Evolutionary conservation across 2,888 invertebrate species (phyloP).

Genomic region (Zygothrica quintamaculata): DNA sequence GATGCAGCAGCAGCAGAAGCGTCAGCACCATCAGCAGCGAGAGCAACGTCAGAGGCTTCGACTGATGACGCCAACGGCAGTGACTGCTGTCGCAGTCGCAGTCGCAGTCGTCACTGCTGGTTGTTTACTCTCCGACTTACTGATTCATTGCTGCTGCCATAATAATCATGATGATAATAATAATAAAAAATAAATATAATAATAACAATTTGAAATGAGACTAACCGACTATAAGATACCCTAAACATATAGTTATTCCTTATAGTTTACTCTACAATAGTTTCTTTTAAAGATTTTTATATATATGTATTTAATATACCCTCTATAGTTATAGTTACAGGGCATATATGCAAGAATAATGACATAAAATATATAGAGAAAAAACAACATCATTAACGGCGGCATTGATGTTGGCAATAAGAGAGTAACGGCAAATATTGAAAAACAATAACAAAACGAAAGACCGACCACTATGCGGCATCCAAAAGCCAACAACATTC

Average conservation of each 20-base stretch:
- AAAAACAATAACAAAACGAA: conserved; percentile 22
- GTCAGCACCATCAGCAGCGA: too few species aligned
- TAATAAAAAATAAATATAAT: neutral
- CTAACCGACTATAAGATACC: too few species aligned
- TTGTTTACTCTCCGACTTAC: conserved; percentile 6
- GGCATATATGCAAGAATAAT: neutral
- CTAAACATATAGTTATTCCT: too few species aligned
- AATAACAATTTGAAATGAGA: too few species aligned
- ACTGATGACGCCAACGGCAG: conserved; percentile 8
- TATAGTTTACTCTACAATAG: too few species aligned
- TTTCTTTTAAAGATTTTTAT: too few species aligned
- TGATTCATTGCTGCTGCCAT: conserved; percentile 42
- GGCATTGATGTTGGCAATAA: conserved; percentile 45
- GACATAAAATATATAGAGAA: conserved; percentile 37
- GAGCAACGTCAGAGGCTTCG: conserved; percentile 3
- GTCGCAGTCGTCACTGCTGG: conserved; percentile 1
- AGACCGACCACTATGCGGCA: conserved; percentile 26
- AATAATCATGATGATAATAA: too few species aligned
- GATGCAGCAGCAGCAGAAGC: too few species aligned
- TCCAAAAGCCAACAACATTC: conserved; percentile 68
- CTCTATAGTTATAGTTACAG: too few species aligned
- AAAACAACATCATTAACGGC: conserved; percentile 41
- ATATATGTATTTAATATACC: too few species aligned
- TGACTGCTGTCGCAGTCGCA: neutral
- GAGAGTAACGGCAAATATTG: conserved; percentile 50